Evolutionary conservation across 2,888 invertebrate genomes (phyloP), one percentile per base, ranked within the genome.

Genomic region (Drosophila affinis): DNA sequence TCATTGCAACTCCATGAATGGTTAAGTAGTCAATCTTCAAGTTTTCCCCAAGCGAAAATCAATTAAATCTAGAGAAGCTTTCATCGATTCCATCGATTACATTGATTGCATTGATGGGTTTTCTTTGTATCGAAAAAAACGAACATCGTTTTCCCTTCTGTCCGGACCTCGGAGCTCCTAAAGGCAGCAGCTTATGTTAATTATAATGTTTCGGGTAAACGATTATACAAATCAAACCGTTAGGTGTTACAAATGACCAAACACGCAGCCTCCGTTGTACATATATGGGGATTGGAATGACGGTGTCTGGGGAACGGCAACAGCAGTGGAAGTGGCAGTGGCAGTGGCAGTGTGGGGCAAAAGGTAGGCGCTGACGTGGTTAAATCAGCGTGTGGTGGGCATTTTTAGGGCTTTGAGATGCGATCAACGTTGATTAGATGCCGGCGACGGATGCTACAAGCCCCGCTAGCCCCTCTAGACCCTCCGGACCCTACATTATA

Each of bases 171-270:
- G 9, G 27, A 7, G 9, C 39, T n/a, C 39, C 39, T 14, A 6
- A 39, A 45, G 65, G 24, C 60, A 14, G 39, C 44, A 17, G 62
- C 67, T 75, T 80, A 79, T 77, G 82, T 70, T 85, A 81, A 83
- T 85, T 76, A 79, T 77, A 81, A 72, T 78, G 77, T 77, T 79
- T 86, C 62, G 79, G 61, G 6, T 62, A 74, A 81, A 76, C 70
- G 79, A 85, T 83, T 87, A 76, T 79, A 84, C 72, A 81, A 75
- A 87, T 87, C 76, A 73, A 44, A 80, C 86, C 81, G 80, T 87
- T 87, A 82, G 84, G 84, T 84, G 84, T 87, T 86, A 83, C 84
- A 85, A 87, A 87, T 81, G 76, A 87, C 79, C 82, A 77, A 78
- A 74, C 82, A 87, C 79, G 82, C 82, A 72, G 79, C 61, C 18